Conservation (phyloP, 2,797 vertebrate genomes). For the Danio kyathit region DNA sequence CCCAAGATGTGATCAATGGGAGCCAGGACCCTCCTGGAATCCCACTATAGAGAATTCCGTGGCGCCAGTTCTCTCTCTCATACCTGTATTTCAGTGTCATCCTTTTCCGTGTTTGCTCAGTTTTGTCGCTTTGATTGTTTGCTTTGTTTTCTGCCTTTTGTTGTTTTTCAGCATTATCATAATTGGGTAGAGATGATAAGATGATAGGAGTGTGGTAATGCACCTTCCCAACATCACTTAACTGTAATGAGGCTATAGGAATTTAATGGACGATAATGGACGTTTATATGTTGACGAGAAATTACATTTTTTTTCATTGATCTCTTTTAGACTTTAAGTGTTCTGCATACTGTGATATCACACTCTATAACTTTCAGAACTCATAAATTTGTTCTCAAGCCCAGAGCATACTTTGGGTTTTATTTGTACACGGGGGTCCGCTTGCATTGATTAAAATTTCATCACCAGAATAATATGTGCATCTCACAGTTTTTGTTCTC, state of each 20-base stretch:
- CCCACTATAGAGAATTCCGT: constrained; percentile 47
- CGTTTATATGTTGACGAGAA: neutral
- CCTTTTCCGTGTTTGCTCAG: neutral
- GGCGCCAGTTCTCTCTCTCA: constrained; percentile 19
- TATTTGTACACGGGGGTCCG: too few relatives aligned
- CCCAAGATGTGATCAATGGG: constrained; percentile 64
- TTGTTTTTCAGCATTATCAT: neutral
- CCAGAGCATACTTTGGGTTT: neutral
- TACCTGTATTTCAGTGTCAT: neutral
- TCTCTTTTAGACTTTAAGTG: neutral
- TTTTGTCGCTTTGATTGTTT: constrained; percentile 16
- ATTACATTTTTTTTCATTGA: neutral
- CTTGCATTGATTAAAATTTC: too few relatives aligned
- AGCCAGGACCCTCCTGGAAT: constrained; percentile 56
- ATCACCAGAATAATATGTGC: too few relatives aligned
- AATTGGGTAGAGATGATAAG: neutral
- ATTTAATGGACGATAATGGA: neutral
- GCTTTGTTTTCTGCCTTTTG: neutral
- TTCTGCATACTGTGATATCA: neutral
- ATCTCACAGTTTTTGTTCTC: too few relatives aligned
- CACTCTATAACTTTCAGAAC: neutral
- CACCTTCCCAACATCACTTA: neutral
- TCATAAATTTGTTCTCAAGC: neutral
- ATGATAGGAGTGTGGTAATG: neutral
- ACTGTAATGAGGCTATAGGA: constrained; percentile 4